Evolutionary conservation across 2,888 invertebrate genomes (phyloP).

Genomic region (Acronicta leporina): DNA sequence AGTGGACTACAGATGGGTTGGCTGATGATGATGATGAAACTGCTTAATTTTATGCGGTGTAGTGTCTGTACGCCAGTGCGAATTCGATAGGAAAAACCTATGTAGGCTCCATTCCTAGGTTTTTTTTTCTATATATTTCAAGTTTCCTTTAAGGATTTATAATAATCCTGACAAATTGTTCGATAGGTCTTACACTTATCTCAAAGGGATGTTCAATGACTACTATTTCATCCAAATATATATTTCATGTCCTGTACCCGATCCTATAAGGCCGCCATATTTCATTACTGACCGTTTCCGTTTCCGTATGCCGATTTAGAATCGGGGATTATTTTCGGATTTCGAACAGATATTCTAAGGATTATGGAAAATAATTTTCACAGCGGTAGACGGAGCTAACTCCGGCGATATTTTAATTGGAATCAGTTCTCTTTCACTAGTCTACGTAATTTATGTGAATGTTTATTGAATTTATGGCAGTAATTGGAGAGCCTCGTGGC

Average conservation of each 20-base stretch:
- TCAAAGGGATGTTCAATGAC: slow-evolving; percentile 26
- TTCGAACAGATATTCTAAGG: slow-evolving; percentile 45
- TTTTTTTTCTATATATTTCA: too few species aligned
- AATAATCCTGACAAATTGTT: slow-evolving; percentile 3
- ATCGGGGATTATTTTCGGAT: slow-evolving; percentile 51
- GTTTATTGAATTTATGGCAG: too few species aligned
- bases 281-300: slow-evolving; percentile 54
- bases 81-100: too few species aligned
- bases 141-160: too few species aligned
- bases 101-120: too few species aligned
- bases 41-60: too few species aligned
- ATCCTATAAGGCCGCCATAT: slow-evolving; percentile 45
- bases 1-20: too few species aligned
- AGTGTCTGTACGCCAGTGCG: too few species aligned
- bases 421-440: neutral
- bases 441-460: neutral
- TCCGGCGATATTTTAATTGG: neutral
- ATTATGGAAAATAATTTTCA: slow-evolving; percentile 23
- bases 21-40: too few species aligned
- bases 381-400: slow-evolving; percentile 21
- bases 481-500: too few species aligned
- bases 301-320: slow-evolving; percentile 47
- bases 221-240: slow-evolving; percentile 47
- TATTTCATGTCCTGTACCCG: slow-evolving; percentile 44
- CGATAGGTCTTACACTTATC: slow-evolving; percentile 21